phyloP scores from a whole-genome alignment of 2,113 vertebrate genomes.

The Tachuris rubrigastra region DNA sequence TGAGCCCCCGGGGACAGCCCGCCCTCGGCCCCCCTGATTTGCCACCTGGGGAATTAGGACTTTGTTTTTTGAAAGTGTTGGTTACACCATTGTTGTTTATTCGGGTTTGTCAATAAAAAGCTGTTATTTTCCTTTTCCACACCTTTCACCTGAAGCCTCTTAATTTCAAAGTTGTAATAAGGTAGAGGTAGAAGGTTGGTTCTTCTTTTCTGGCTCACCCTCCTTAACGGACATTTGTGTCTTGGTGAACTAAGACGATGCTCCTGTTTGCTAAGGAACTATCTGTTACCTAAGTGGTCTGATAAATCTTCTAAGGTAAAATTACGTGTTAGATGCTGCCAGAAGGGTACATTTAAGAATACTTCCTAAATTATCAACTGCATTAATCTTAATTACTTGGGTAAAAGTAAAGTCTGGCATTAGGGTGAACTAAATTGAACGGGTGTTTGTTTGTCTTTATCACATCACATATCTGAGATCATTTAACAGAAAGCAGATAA shows the following conservation, averaged over 20 bases:
- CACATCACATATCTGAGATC: conserved; percentile 70
- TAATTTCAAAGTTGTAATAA: no score
- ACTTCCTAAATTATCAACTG: conserved; percentile 71
- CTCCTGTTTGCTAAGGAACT: conserved; percentile 70
- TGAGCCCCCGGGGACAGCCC: no score
- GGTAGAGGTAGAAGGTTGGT: no score
- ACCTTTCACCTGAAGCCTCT: no score
- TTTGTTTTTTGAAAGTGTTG: no score
- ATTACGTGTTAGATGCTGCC: conserved; percentile 69
- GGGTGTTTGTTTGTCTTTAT: conserved; percentile 66
- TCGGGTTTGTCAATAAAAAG: no score
- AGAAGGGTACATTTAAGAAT: conserved; percentile 71
- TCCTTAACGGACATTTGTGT: no score
- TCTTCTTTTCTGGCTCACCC: no score
- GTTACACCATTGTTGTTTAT: no score
- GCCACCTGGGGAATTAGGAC: no score
- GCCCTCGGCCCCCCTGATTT: no score
- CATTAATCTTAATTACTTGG: conserved; percentile 84
- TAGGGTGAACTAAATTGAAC: conserved; percentile 56
- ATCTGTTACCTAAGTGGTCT: conserved; percentile 72
- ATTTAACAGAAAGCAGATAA: conserved; percentile 62
- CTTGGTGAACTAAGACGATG: neutral
- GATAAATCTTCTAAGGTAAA: conserved; percentile 78
- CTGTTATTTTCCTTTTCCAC: no score
- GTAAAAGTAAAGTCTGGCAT: conserved; percentile 70